phyloP scores from a whole-genome alignment of 1,140 invertebrate genomes.

The Drosophila tani region DNA sequence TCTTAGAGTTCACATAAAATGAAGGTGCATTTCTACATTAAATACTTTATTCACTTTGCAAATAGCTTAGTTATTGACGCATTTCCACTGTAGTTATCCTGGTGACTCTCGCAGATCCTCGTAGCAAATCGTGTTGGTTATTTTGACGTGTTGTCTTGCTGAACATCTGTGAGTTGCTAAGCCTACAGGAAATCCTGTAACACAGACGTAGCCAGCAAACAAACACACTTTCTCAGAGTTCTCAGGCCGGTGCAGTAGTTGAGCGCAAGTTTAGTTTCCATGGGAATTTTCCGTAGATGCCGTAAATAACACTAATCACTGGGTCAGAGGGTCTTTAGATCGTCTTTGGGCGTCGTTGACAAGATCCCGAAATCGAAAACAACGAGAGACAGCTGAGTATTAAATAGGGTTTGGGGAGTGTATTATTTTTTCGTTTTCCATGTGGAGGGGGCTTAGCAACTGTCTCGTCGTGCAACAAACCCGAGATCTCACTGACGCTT shows the following conservation, averaged over 20 bases:
- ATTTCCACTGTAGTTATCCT: neutral
- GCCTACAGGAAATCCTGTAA: constrained; percentile 62
- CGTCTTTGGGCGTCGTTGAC: constrained; percentile 54
- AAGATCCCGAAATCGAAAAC: constrained; percentile 85
- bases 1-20: neutral
- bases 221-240: constrained; percentile 81
- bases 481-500: constrained; percentile 75
- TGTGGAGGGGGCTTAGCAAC: constrained; percentile 55
- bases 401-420: constrained; percentile 25
- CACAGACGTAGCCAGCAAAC: constrained; percentile 82
- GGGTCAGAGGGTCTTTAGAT: constrained; percentile 22
- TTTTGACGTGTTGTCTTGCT: constrained; percentile 83
- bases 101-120: neutral
- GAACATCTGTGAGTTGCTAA: constrained; percentile 77
- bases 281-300: neutral
- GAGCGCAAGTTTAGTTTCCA: constrained; percentile 10
- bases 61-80: neutral
- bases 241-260: constrained; percentile 12
- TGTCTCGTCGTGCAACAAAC: constrained; percentile 83
- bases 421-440: constrained; percentile 6
- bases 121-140: constrained; percentile 42
- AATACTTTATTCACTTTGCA: neutral
- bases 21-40: no score
- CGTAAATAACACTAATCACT: constrained; percentile 33
- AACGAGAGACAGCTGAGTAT: constrained; percentile 83